Conservation (phyloP, 2,113 vertebrate species). For the Propithecus coquereli region DNA sequence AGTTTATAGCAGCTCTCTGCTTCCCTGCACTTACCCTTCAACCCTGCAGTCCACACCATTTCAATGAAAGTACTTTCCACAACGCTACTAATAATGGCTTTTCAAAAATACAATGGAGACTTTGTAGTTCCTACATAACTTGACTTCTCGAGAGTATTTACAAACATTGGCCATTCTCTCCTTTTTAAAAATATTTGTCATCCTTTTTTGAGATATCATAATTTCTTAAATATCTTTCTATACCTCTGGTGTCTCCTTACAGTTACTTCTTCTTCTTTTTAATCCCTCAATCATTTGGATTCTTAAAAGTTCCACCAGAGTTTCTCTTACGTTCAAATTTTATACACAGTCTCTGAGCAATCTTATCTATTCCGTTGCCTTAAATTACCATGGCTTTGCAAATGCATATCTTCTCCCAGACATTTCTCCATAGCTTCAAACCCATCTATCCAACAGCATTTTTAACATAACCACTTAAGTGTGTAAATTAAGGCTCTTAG, state of each 20-base stretch:
- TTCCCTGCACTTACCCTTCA: neutral
- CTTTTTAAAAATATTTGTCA: neutral
- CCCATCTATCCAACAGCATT: neutral
- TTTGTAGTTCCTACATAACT: neutral
- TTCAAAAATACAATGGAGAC: neutral
- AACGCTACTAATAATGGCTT: neutral
- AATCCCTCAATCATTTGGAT: neutral
- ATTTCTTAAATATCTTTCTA: neutral
- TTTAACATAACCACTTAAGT: neutral
- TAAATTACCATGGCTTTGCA: neutral
- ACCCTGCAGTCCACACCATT: neutral
- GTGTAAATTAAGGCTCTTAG: neutral
- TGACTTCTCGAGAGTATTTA: neutral
- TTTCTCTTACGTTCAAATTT: neutral
- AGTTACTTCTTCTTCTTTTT: neutral
- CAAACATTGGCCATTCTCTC: neutral
- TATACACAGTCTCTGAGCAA: neutral
- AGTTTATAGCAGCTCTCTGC: neutral
- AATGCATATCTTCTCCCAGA: neutral
- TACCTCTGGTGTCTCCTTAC: neutral
- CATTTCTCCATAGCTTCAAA: neutral
- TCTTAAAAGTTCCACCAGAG: neutral
- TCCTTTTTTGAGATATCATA: neutral
- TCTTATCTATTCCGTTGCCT: neutral
- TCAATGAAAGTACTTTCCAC: neutral